Base-by-base conservation (phyloP, 2,113 vertebrate genomes). In the Pteropus alecto region DNA sequence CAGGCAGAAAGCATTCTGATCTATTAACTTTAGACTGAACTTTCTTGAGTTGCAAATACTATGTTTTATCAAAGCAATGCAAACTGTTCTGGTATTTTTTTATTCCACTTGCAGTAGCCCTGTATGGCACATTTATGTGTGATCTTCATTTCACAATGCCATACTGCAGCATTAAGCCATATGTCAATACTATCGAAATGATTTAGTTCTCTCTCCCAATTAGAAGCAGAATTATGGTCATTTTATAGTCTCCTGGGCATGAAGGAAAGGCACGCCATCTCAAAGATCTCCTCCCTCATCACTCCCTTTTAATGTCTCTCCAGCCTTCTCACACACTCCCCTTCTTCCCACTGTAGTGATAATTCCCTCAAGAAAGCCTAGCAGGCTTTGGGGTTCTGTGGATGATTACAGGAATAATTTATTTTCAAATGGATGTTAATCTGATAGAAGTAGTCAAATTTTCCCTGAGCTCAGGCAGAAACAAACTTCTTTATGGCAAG, bases 371-470 rank as follows among this genome's bases (percentile, higher is more conserved):
- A 92, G 93, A 98, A 97, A 71, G 43, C 63, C 95, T 83, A 81
- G 38, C 46, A 82, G 95, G 87, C 92, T 78, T 95, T 96, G 68
- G 89, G 93, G 78, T 81, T 97, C 96, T 97, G 97, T 90, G 93
- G 92, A 94, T 58, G 87, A 95, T 97, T 98, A 96, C 74, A 58
- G 91, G 87, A 97, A 98, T 98, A 96, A 97, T 96, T 97, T 96
- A 93, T 97, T 97, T 97, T 92, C 95, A 98, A 97, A 96, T 94
- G 81, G 54, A 82, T 95, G 77, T 38, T 96, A 98, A 95, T 98
- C 77, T 90, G 88, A 95, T 94, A 89, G 87, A 97, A 95, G 92
- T 87, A 95, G 96, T 97, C 93, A 97, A 95, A 92, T 85, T 79
- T 97, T 97, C 94, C 60, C 11, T 79, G 96, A 3, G 93, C 93